Percentiles rank a stretch among this genome's conserved stretches.
Evolutionary conservation across 2,113 vertebrate species (phyloP).

Genomic region (Gymnobelideus leadbeateri): DNA sequence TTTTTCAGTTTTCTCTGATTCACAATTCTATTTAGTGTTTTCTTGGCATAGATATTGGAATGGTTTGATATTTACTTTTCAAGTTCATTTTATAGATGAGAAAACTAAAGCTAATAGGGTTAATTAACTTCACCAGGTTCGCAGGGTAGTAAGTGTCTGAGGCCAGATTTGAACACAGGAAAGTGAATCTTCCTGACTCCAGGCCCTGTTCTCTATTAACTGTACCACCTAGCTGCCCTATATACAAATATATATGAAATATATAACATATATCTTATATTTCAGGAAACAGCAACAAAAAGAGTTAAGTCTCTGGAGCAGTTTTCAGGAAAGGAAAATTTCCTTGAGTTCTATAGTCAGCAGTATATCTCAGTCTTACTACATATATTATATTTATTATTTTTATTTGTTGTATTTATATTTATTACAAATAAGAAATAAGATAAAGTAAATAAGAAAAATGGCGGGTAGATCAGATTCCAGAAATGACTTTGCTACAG

Average conservation of each 20-base stretch:
- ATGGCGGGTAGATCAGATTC: neutral
- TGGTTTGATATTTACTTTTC: neutral
- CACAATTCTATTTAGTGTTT: neutral
- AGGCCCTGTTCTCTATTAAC: too few species aligned
- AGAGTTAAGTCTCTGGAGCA: neutral
- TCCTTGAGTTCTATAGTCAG: neutral
- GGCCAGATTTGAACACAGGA: neutral
- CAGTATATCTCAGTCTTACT: constrained; percentile 5
- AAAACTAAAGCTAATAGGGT: neutral
- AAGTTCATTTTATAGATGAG: neutral
- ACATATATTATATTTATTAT: rapidly evolving
- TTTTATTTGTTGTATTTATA: neutral
- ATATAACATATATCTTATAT: too few species aligned
- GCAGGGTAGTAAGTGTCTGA: neutral
- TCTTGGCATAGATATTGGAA: neutral
- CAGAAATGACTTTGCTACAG: neutral
- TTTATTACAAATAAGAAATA: neutral
- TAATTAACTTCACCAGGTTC: neutral
- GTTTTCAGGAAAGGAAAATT: neutral
- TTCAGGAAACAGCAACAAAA: neutral
- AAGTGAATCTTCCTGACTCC: neutral
- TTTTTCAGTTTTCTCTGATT: neutral
- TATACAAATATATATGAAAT: too few species aligned
- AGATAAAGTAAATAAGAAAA: constrained; percentile 7
- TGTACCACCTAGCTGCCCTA: too few species aligned